phyloP scores from a whole-genome alignment of 1,140 invertebrate genomes.

The Brachionus calyciflorus region DNA sequence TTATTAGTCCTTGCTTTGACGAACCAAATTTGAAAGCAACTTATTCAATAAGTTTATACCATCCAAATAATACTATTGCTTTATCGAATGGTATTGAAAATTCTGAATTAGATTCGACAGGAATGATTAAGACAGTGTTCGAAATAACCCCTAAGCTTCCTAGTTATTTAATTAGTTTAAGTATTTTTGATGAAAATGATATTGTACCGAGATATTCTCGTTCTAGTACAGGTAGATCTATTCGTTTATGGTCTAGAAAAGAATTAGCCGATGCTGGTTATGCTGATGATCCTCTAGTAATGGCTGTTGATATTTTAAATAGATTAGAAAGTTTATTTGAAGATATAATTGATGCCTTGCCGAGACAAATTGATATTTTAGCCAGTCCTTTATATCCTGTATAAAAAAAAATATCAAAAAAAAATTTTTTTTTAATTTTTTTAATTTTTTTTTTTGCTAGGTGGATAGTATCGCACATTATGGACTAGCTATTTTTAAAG shows the following conservation, averaged over 20 bases:
- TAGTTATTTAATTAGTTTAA: conserved; percentile 4
- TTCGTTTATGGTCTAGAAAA: conserved; percentile 6
- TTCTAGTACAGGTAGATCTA: neutral
- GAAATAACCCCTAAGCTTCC: neutral
- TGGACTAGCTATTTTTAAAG: conserved; percentile 28
- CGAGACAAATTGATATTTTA: conserved; percentile 25
- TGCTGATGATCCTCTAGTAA: conserved; percentile 14
- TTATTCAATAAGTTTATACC: neutral
- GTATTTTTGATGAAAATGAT: conserved; percentile 20
- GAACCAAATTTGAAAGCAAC: conserved; percentile 36
- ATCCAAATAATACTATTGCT: conserved; percentile 22
- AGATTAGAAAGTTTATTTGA: neutral
- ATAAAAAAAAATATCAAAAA: neutral
- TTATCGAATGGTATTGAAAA: conserved; percentile 19
- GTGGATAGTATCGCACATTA: neutral
- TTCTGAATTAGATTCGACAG: neutral
- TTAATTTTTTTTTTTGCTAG: neutral
- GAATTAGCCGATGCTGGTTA: neutral
- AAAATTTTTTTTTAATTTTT: neutral
- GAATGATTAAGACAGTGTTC: conserved; percentile 14
- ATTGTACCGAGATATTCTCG: neutral
- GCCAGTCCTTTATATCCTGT: conserved; percentile 37
- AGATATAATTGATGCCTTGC: conserved; percentile 28
- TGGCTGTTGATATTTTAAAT: conserved; percentile 8
- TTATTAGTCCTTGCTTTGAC: conserved; percentile 43